phyloP scores from a whole-genome alignment of 2,113 vertebrate genomes.

The Tenrec ecaudatus region DNA sequence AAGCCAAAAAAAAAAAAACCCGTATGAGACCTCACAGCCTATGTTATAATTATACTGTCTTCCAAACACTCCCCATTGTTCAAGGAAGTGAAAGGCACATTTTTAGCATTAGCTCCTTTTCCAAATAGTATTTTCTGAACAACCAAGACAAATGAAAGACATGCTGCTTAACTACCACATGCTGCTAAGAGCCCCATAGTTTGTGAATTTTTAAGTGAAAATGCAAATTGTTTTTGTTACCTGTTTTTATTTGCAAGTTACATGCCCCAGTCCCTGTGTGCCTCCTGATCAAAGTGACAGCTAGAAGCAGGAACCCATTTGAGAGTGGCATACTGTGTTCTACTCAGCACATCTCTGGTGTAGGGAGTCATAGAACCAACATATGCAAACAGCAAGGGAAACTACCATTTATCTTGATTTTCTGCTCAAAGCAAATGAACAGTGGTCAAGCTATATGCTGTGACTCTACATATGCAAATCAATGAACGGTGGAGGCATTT shows the following conservation, averaged over 20 bases:
- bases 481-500: background rate
- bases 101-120: constrained; percentile 31
- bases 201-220: constrained; percentile 67
- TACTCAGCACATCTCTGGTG: constrained; percentile 50
- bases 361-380: constrained; percentile 63
- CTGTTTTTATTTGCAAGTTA: constrained; percentile 69
- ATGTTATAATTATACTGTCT: constrained; percentile 44
- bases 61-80: constrained; percentile 13
- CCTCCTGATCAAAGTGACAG: constrained; percentile 79
- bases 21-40: background rate
- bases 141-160: constrained; percentile 65
- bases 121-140: constrained; percentile 20
- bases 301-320: constrained; percentile 61
- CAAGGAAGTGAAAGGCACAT: constrained; percentile 9
- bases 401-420: constrained; percentile 23
- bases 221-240: constrained; percentile 80
- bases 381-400: constrained; percentile 41
- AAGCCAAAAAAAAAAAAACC: background rate
- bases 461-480: constrained; percentile 24
- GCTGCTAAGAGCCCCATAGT: constrained; percentile 63
- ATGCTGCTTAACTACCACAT: constrained; percentile 56
- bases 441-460: constrained; percentile 47
- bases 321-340: constrained; percentile 67
- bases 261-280: constrained; percentile 56
- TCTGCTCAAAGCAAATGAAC: constrained; percentile 56